Percentiles rank a stretch among this genome's conserved stretches.
Evolutionary conservation across 2,113 vertebrate genomes (phyloP).

Genomic region (Hemibagrus wyckioides): DNA sequence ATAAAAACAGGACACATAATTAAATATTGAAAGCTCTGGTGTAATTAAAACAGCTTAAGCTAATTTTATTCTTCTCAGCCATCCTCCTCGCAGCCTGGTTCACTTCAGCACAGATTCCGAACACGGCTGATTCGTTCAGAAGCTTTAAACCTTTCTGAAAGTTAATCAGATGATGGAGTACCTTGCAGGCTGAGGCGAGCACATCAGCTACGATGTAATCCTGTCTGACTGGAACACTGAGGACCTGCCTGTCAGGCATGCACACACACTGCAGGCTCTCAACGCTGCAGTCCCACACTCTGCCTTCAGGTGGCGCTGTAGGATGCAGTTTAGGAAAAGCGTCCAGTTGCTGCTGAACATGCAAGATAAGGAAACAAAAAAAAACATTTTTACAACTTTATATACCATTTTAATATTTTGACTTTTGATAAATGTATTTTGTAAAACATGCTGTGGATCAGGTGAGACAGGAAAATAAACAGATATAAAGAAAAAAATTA

Average conservation of each 20-base stretch:
- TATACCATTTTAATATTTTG: neutral
- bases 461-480: neutral
- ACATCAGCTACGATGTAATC: slow-evolving; percentile 79
- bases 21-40: neutral
- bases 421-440: neutral
- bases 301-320: slow-evolving; percentile 68
- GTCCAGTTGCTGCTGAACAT: slow-evolving; percentile 64
- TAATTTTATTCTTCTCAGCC: neutral
- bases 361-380: neutral
- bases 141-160: neutral
- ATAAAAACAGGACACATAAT: slow-evolving; percentile 8
- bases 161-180: slow-evolving; percentile 50
- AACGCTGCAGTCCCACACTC: slow-evolving; percentile 67
- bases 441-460: neutral
- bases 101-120: neutral
- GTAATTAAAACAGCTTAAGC: slow-evolving; percentile 1
- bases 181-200: slow-evolving; percentile 80
- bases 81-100: neutral
- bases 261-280: slow-evolving; percentile 69
- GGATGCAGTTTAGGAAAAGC: slow-evolving; percentile 68
- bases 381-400: neutral
- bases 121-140: neutral
- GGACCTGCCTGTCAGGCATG: slow-evolving; percentile 73
- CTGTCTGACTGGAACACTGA: slow-evolving; percentile 73
- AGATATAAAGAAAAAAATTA: neutral